Base-by-base conservation (phyloP, 1,140 invertebrate species). In the Eupeodes corollae region DNA sequence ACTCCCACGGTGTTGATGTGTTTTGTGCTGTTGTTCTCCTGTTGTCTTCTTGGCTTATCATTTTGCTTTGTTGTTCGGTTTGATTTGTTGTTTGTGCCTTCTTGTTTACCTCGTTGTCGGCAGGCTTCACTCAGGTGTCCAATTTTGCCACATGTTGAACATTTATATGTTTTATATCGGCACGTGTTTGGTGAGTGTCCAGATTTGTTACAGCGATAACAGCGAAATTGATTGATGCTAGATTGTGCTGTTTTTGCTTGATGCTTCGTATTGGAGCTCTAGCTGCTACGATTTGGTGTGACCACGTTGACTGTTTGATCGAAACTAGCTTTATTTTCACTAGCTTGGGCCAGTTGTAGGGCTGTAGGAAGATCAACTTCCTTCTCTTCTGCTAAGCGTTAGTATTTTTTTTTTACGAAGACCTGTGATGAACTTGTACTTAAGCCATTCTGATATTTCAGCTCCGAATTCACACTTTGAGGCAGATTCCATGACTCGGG, bases 111-210 rank as follows among this genome's bases (percentile, higher is more conserved):
- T n/a, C n/a, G n/a, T n/a, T n/a, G n/a, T n/a, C 42, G 39, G 16
- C 21, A 50, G 5, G 47, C 31, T 15, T 16, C 32, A 15, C 44
- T 40, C 21, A 46, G 13, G 10, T 51, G 42, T 33, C 46, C 46
- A 12, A 45, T 41, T 31, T 35, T 44, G 5, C 26, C 26, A 41
- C 38, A 47, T 31, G 46, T 3, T 31, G 31, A n/a, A 41, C 46
- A 40, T 41, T 41, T 40, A 14, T n/a, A n/a, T n/a, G n/a, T 33
- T 44, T 15, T 34, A 33, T 39, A 40, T 16, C 26, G 37, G 31
- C 35, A 47, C n/a, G n/a, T 34, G n/a, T 39, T n/a, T n/a, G n/a
- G n/a, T n/a, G n/a, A n/a, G n/a, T n/a, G n/a, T n/a, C n/a, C 21
- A 14, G 14, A 10, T 8, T 15, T 26, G 44, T 18, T 26, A 6